Percentiles rank a stretch among this genome's conserved stretches.
These are phyloP conservation scores for Epicampocera succincta DNA, from an alignment of 2,888 invertebrate species.

Conservation along the genomic window DNA sequence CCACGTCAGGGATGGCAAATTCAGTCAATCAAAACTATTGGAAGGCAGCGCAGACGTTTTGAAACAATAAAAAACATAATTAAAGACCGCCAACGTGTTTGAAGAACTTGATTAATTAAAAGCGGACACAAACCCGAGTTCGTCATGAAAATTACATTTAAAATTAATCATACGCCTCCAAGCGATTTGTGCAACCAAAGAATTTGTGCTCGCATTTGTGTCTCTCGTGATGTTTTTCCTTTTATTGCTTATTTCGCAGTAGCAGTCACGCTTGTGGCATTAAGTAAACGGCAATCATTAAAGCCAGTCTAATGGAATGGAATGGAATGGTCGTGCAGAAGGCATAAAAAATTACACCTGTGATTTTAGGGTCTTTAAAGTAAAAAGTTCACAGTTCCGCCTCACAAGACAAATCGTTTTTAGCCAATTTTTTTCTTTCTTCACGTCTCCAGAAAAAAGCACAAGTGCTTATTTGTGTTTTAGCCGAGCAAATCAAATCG, in stretches of 20 bases:
- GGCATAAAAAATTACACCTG: not conserved
- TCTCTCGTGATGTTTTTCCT: too few relatives aligned
- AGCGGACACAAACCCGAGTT: slow-evolving; percentile 12
- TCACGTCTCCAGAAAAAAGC: not conserved
- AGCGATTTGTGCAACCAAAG: not conserved
- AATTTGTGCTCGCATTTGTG: too few relatives aligned
- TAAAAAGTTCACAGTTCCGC: too few relatives aligned
- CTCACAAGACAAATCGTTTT: too few relatives aligned
- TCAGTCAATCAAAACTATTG: slow-evolving; percentile 18
- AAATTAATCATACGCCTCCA: slow-evolving; percentile 40
- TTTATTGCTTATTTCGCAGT: too few relatives aligned
- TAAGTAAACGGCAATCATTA: too few relatives aligned
- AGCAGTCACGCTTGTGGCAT: not conserved
- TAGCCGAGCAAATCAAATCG: not conserved
- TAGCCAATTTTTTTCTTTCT: too few relatives aligned
- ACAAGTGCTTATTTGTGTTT: not conserved
- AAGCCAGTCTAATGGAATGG: too few relatives aligned
- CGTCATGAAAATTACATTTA: not conserved
- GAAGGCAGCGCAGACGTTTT: not conserved
- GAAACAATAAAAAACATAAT: not conserved
- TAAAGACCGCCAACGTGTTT: not conserved
- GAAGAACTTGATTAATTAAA: not conserved
- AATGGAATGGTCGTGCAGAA: too few relatives aligned
- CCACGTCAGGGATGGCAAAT: not conserved
- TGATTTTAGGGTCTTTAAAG: not conserved